Base-by-base conservation (phyloP, 2,113 vertebrate species). In the Bubo bubo region DNA sequence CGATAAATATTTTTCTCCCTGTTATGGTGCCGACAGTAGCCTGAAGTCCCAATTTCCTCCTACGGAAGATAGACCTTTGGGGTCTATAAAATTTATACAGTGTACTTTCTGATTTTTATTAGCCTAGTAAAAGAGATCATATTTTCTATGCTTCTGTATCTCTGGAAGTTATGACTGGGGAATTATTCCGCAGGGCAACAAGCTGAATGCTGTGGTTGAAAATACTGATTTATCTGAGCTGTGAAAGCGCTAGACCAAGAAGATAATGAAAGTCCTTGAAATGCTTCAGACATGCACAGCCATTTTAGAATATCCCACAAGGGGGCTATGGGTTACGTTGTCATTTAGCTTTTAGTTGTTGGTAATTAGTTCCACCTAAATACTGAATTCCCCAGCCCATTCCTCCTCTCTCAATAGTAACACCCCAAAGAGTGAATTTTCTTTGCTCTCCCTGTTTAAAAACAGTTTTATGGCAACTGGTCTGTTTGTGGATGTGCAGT, bases 41-140 rank as follows among this genome's bases (percentile, higher is more conserved):
- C 75, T 94, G 83, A 79, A 95, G 94, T 93, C 89, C 72, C 62
- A 55, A 22, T 96, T 97, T 96, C 86, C 85, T 85, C 63, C 66
- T 71, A 10, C 3, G 8, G 95, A 94, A 89, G 95, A 95, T 8
- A 91, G 91, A 87, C 95, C 95, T 95, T 84, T 1, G 88, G 94
- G 95, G 84, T 97, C 93, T 97, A 93, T 97, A 97, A 97, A 98
- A 83, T 90, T 90, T 93, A 86, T 95, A 58, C 62, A 81, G 79
- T 80, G n/a, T 94, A 90, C 86, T 72, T 95, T 97, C 86, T 93
- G 93, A 75, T 92, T 95, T 97, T 97, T 97, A 97, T 96, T 97
- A 95, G 79, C 62, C 96, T 94, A 82, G 79, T 97, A 95, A 98
- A 97, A 97, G 89, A 90, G 93, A 96, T 96, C 83, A 63, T 92